Evolutionary conservation across 1,140 invertebrate genomes (phyloP).

Genomic region (Chironomus tepperi): DNA sequence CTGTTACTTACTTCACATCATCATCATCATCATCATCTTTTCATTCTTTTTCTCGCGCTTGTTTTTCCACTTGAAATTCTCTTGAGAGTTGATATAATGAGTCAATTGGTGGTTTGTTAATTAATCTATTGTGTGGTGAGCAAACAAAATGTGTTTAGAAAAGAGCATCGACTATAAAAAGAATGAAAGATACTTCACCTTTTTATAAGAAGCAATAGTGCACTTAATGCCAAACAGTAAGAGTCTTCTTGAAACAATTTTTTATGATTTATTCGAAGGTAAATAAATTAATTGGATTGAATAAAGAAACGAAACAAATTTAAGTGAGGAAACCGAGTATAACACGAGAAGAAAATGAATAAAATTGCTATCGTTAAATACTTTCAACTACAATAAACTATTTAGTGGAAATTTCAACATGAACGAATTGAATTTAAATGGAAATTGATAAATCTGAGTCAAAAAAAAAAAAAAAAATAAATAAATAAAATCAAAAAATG

Average conservation of each 20-base stretch:
- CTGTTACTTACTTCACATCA: slow-evolving; percentile 3
- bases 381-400: background rate
- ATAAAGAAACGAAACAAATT: background rate
- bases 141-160: background rate
- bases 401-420: background rate
- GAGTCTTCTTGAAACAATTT: slow-evolving; percentile 5
- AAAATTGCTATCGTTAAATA: background rate
- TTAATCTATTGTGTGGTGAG: slow-evolving; percentile 20
- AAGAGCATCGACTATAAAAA: background rate
- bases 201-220: background rate
- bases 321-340: too few relatives aligned
- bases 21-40: background rate
- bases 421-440: too few relatives aligned
- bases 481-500: too few relatives aligned
- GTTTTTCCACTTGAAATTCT: background rate
- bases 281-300: slow-evolving; percentile 10
- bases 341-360: background rate
- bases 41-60: slow-evolving; percentile 6
- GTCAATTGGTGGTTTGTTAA: slow-evolving; percentile 22
- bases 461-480: too few relatives aligned
- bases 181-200: background rate
- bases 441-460: too few relatives aligned
- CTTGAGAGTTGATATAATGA: slow-evolving; percentile 15
- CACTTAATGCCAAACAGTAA: background rate
- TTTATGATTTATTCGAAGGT: slow-evolving; percentile 9